These are phyloP conservation scores for Malurus melanocephalus DNA, from an alignment of 2,113 vertebrate genomes.

Conservation along the genomic window DNA sequence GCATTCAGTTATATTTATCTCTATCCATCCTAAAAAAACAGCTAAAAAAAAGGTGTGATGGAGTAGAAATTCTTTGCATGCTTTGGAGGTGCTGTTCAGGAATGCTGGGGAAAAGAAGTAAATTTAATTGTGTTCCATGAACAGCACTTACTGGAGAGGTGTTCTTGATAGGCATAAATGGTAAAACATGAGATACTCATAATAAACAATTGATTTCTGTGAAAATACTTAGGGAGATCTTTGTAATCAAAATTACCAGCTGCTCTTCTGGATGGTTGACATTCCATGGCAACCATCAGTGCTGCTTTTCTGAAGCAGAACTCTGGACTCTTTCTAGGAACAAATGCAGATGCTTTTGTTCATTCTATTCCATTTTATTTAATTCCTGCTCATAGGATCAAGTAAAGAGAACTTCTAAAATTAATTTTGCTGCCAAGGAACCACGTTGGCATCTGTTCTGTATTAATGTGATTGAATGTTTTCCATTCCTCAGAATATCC, in stretches of 20 bases:
- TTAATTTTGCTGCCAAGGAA: not conserved
- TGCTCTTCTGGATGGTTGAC: not conserved
- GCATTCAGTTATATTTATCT: not conserved
- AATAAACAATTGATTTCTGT: not conserved
- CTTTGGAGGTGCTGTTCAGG: not conserved
- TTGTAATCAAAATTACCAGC: not conserved
- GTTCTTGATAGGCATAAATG: not conserved
- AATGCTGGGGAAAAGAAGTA: not conserved
- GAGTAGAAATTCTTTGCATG: accelerated
- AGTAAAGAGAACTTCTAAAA: not conserved
- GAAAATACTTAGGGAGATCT: not conserved
- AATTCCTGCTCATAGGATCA: not conserved
- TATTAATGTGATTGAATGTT: not conserved
- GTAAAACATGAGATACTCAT: not conserved
- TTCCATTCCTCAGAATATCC: not conserved
- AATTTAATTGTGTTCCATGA: not conserved
- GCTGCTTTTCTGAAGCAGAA: not conserved
- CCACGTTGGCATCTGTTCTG: not conserved
- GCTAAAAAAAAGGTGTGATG: no score
- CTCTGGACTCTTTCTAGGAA: not conserved
- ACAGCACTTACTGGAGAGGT: not conserved
- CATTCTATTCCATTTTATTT: not conserved
- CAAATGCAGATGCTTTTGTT: not conserved
- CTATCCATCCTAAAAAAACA: not conserved
- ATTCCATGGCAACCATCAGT: not conserved